phyloP scores from a whole-genome alignment of 2,797 vertebrate species.

The Pangasius larnaudii region DNA sequence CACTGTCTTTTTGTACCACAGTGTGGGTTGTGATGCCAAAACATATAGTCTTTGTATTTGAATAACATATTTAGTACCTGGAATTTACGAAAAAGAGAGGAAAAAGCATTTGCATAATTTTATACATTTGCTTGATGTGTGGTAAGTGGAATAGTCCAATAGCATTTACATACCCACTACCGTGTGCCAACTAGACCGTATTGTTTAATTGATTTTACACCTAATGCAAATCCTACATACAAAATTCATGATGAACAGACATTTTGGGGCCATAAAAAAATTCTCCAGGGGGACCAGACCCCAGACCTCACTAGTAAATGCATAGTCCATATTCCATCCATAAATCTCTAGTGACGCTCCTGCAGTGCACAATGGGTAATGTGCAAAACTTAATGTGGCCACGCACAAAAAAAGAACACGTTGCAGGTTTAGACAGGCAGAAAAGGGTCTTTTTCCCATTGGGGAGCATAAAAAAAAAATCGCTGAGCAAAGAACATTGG shows the following conservation, averaged over 20 bases:
- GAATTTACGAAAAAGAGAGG: background rate
- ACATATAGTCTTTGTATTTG: background rate
- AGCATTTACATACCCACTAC: constrained; percentile 1
- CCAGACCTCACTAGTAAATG: background rate
- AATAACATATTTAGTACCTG: background rate
- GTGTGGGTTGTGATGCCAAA: background rate
- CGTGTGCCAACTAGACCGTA: background rate
- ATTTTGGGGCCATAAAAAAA: constrained; percentile 9
- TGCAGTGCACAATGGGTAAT: constrained; percentile 20
- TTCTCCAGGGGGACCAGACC: background rate
- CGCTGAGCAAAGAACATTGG: constrained; percentile 24
- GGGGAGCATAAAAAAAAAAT: background rate
- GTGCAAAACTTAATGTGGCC: constrained; percentile 16
- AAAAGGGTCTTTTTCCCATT: background rate
- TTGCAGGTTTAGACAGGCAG: constrained; percentile 5
- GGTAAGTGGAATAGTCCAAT: background rate
- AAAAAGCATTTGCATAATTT: background rate
- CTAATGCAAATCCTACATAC: background rate
- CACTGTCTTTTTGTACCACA: background rate
- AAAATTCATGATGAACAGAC: constrained; percentile 33
- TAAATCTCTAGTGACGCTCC: constrained; percentile 8
- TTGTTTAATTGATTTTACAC: background rate
- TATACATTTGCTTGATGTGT: background rate
- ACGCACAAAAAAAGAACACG: constrained; percentile 20
- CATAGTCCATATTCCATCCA: constrained; percentile 5